These are phyloP conservation scores for Dipodomys spectabilis DNA, from an alignment of 2,113 vertebrate genomes.

Conservation along the genomic window DNA sequence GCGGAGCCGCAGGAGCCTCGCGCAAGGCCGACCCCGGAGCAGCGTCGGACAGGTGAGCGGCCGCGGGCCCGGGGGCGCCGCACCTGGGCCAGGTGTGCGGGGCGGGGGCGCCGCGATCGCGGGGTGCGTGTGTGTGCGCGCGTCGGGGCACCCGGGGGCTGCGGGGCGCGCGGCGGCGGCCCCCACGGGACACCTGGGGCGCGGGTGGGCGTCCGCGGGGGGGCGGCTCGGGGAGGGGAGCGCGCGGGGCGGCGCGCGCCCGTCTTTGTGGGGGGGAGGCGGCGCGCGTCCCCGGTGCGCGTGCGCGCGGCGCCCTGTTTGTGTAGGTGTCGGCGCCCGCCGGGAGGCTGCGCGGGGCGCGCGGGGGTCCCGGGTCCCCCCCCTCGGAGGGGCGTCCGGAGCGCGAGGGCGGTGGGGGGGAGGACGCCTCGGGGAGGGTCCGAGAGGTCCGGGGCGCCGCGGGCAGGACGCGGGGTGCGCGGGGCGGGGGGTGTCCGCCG, in stretches of 20 bases:
- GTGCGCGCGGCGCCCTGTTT: constrained; percentile 81
- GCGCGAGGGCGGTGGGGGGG: neutral
- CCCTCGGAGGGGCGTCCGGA: neutral
- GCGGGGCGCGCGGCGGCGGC: neutral
- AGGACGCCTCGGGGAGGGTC: constrained; percentile 59
- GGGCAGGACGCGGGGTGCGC: neutral
- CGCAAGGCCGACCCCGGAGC: constrained; percentile 51
- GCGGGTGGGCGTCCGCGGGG: constrained; percentile 56
- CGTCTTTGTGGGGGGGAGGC: constrained; percentile 79
- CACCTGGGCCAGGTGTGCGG: constrained; percentile 24
- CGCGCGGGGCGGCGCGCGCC: constrained; percentile 79
- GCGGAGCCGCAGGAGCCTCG: constrained; percentile 71
- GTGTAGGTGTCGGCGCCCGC: constrained; percentile 82
- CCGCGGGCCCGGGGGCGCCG: constrained; percentile 70
- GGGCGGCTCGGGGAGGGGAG: constrained; percentile 58
- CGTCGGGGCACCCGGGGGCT: neutral
- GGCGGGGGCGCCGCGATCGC: neutral
- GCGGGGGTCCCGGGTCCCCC: constrained; percentile 41
- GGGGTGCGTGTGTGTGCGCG: constrained; percentile 8
- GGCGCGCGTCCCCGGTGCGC: constrained; percentile 79
- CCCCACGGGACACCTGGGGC: constrained; percentile 15
- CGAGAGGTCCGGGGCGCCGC: neutral
- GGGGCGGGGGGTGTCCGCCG: too few relatives aligned
- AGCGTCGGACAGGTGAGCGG: constrained; percentile 77
- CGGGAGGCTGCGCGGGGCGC: constrained; percentile 42